Base-by-base conservation (phyloP, 2,113 vertebrate species). In the Sinocyclocheilus rhinocerous region DNA sequence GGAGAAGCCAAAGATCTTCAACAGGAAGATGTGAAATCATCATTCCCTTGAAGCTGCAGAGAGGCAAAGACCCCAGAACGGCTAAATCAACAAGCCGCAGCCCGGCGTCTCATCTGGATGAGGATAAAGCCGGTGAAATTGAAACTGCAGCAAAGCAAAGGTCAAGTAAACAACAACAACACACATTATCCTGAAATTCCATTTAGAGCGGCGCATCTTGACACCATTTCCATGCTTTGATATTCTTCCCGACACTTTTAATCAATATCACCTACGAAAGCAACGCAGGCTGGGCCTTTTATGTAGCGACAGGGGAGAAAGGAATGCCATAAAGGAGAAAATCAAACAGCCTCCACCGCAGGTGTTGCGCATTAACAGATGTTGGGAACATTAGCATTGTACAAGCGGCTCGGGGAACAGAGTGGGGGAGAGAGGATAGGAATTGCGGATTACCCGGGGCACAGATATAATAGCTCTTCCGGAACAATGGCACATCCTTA, bases 401-500 rank as follows among this genome's bases (percentile, higher is more conserved):
- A 79, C 84, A 29, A 18, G 55, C 24, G 50, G 63, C 76, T 87
- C 20, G n/a, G 75, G 67, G 81, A 83, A 33, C 5, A 24, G 26
- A 70, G 50, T 15, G 76, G 55, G 70, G 36, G 79, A n/a, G 55
- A 18, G 69, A 33, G 79, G 57, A 63, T 55, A n/a, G 69, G 11
- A 80, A 48, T 48, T 59, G 83, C 8, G 76, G 84, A 85, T 85
- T 85, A 87, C 36, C 69, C 42, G 81, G 80, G 61, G 81, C 80
- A 83, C 72, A 69, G 72, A 76, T 77, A 83, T 87, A 83, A 76
- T 87, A 87, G 75, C 42, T 76, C 83, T 77, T 85, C 84, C 76
- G 45, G 84, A 85, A 85, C 76, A 85, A 85, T 85, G 76, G 84
- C 61, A 70, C 42, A 65, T 52, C 48, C 75, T 85, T 69, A 55